phyloP scores from a whole-genome alignment of 1,140 invertebrate genomes.

The Philotrypesis tridentata region DNA sequence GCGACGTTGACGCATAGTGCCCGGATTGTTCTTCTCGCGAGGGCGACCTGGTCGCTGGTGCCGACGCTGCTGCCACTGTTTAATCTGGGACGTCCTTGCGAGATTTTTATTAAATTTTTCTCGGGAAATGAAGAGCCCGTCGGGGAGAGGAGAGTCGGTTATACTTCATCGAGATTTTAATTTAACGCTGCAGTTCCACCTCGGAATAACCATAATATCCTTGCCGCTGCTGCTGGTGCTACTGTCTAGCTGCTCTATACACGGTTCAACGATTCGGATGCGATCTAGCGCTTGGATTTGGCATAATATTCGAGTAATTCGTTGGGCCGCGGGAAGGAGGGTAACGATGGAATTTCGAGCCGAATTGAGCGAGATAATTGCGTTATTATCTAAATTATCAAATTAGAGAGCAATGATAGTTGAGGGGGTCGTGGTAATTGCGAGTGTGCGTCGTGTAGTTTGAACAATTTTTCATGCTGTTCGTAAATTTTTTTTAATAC shows the following conservation, averaged over 20 bases:
- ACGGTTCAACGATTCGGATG: too few relatives aligned
- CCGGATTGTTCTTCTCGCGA: neutral
- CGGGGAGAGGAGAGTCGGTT: neutral
- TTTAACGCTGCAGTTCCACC: neutral
- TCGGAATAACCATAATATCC: neutral
- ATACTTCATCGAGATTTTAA: neutral
- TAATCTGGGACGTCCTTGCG: neutral
- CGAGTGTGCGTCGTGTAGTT: too few relatives aligned
- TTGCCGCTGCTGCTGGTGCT: neutral
- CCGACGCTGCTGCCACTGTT: too few relatives aligned
- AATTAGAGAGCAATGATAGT: too few relatives aligned
- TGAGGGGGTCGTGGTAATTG: too few relatives aligned
- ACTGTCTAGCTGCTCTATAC: too few relatives aligned
- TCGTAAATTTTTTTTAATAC: too few relatives aligned
- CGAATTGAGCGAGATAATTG: neutral
- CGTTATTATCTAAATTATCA: neutral
- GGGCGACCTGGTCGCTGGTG: too few relatives aligned
- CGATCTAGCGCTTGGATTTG: too few relatives aligned
- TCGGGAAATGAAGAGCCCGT: neutral
- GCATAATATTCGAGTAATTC: neutral
- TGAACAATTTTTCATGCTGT: too few relatives aligned
- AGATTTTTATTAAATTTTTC: neutral
- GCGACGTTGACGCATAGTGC: neutral
- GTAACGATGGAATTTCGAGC: neutral
- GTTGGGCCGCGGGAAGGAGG: too few relatives aligned